These are phyloP conservation scores for Chamaetylas fuelleborni DNA, from an alignment of 2,113 vertebrate species.

Conservation along the genomic window DNA sequence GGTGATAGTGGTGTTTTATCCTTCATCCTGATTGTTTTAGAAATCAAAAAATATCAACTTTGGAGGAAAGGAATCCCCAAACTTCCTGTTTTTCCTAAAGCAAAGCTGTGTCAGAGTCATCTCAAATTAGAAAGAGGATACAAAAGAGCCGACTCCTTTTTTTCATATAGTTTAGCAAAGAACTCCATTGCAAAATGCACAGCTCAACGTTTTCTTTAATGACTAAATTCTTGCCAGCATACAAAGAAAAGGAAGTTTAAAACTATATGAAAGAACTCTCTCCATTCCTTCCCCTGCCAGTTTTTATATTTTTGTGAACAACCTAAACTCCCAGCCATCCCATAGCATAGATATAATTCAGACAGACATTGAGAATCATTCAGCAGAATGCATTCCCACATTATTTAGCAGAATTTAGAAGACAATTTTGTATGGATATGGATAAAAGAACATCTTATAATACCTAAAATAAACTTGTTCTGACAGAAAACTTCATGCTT, in stretches of 20 bases:
- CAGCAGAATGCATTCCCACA: background rate
- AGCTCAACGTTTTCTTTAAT: conserved; percentile 17
- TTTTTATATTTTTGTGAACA: background rate
- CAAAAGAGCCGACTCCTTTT: background rate
- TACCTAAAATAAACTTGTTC: background rate
- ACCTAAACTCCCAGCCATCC: background rate
- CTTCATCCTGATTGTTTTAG: background rate
- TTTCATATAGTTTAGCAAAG: conserved; percentile 3
- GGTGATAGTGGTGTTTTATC: background rate
- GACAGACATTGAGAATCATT: background rate
- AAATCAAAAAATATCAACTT: background rate
- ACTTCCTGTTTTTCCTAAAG: conserved; percentile 6
- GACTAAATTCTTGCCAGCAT: background rate
- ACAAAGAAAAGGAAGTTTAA: conserved; percentile 1
- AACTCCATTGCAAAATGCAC: background rate
- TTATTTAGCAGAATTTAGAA: conserved; percentile 7
- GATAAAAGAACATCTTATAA: background rate
- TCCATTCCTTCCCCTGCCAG: background rate
- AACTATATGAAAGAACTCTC: background rate
- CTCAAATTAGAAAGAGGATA: conserved; percentile 61
- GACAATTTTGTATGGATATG: background rate
- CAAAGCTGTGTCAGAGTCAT: background rate
- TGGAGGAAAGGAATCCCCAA: conserved; percentile 38
- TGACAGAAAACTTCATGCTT: background rate
- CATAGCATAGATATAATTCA: background rate